phyloP scores from a whole-genome alignment of 2,797 vertebrate species.

The Toxotes lorentzi region DNA sequence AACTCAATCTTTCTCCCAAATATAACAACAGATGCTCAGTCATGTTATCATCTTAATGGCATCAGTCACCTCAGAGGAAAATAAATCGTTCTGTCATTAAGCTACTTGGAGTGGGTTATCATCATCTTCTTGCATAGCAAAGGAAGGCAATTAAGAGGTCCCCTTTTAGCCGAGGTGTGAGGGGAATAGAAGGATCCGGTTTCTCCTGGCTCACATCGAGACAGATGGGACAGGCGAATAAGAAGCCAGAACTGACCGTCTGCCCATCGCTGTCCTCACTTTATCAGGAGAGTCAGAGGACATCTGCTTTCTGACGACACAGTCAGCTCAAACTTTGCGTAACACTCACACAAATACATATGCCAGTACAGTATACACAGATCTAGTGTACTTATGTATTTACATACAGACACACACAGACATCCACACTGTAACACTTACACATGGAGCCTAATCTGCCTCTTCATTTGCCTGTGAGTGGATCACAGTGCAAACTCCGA shows the following conservation, averaged over 20 bases:
- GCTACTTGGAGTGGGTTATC: slow-evolving; percentile 51
- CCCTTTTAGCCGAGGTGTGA: slow-evolving; percentile 66
- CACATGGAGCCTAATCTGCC: slow-evolving; percentile 39
- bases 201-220: slow-evolving; percentile 53
- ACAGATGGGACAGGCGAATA: slow-evolving; percentile 38
- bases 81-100: slow-evolving; percentile 61
- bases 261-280: slow-evolving; percentile 47
- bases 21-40: slow-evolving; percentile 47
- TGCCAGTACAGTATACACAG: neutral
- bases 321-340: neutral
- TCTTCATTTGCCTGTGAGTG: slow-evolving; percentile 42
- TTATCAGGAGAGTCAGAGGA: slow-evolving; percentile 51
- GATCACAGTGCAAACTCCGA: slow-evolving; percentile 8
- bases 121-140: slow-evolving; percentile 47
- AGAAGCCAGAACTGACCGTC: slow-evolving; percentile 44
- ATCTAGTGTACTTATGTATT: neutral
- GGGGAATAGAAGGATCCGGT: slow-evolving; percentile 51
- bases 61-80: slow-evolving; percentile 48
- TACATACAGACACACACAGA: neutral
- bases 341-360: neutral
- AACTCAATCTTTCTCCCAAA: slow-evolving; percentile 23
- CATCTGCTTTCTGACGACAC: slow-evolving; percentile 53
- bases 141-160: slow-evolving; percentile 52
- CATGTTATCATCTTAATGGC: slow-evolving; percentile 23
- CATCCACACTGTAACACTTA: neutral